Base-by-base conservation (phyloP, 1,140 invertebrate genomes). In the Drosophila serrata region DNA sequence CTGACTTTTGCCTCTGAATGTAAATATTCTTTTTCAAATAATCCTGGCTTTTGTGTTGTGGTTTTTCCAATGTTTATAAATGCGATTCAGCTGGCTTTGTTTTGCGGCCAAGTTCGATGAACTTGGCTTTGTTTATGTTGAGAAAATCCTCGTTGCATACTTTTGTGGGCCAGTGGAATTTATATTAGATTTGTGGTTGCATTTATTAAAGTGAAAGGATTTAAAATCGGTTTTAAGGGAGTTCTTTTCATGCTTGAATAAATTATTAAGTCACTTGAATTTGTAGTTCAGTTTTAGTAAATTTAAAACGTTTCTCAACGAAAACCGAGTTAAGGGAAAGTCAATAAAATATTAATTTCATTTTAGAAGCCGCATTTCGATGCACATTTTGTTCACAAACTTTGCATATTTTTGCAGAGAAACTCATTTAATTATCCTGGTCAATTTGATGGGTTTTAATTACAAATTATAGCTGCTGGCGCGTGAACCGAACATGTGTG, bases 361-460 rank as follows among this genome's bases (percentile, higher is more conserved):
- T 31, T 17, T 7, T 17, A 6, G 11, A 1, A 9, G 15, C 8
- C 3, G 45, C 45, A 24, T 6, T 29, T 48, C 17, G 22, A 4
- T 39, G 12, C n/a, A 53, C 7, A 17, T 27, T 17, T 27, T 22
- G 37, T 27, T 49, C 13, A n/a, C 11, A 3, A n/a, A 15, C 35
- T 64, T 49, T 49, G 7, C 19, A 68, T 64, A 48, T 64, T 68
- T 68, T 37, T 33, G 27, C 31, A 40, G 27, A 7, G 19, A 39
- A 67, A 48, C 43, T 24, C 27, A 51, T 42, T 69, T 69, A 35
- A 69, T 67, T 69, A 35, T 9, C 27, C 27, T 53, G 62, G 62
- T 68, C 62, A 55, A 53, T 55, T 69, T 69, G 46, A 43, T 37
- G 39, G 27, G 29, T 45, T 53, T 68, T 53, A 69, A 69, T 69